Percentiles rank a stretch among this genome's conserved stretches.
Evolutionary conservation across 2,113 vertebrate genomes (phyloP).

Genomic region (Cnemophilus loriae): DNA sequence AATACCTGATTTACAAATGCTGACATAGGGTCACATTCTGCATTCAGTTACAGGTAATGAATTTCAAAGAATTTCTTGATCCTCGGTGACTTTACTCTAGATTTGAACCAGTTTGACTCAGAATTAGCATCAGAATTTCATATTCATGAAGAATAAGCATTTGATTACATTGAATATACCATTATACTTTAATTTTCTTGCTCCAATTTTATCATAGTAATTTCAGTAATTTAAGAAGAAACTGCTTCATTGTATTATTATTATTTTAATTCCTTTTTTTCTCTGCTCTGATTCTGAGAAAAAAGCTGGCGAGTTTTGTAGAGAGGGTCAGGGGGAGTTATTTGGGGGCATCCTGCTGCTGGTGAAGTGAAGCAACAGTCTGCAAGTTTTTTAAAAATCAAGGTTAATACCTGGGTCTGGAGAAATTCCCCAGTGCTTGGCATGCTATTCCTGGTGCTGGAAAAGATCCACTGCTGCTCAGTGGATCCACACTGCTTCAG

Average conservation of each 20-base stretch:
- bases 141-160: not conserved
- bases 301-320: not conserved
- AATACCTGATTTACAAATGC: slow-evolving; percentile 27
- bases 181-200: not conserved
- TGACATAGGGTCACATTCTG: slow-evolving; percentile 9
- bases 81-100: not conserved
- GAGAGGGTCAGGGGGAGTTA: not conserved
- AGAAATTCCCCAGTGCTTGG: not conserved
- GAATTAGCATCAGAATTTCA: not conserved
- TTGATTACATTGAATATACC: not conserved
- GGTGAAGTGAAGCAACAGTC: not conserved
- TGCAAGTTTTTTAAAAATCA: not conserved
- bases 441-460: not conserved
- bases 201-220: not conserved
- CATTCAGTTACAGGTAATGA: slow-evolving; percentile 4
- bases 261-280: not conserved
- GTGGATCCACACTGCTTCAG: too few relatives aligned
- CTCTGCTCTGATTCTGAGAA: not conserved
- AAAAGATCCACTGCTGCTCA: not conserved
- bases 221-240: not conserved
- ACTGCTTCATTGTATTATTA: not conserved
- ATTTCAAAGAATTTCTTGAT: slow-evolving; percentile 5
- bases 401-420: not conserved
- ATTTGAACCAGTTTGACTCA: not conserved
- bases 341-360: not conserved